Evolutionary conservation across 2,797 vertebrate species (phyloP).

Genomic region (Anableps anableps): DNA sequence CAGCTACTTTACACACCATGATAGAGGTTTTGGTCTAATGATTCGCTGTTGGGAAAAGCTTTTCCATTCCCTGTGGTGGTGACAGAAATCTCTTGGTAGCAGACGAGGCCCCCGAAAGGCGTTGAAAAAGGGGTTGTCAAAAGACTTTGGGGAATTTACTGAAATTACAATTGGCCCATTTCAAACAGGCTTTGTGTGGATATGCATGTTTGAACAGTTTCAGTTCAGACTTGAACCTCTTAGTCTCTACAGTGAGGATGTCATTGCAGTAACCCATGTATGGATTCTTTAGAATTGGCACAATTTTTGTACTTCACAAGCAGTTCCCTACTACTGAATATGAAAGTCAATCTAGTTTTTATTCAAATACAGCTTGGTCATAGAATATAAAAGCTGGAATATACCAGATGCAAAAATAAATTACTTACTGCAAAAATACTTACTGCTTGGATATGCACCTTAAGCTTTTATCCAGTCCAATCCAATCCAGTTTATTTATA

Average conservation of each 20-base stretch:
- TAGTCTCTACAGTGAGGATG: neutral
- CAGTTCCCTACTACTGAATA: neutral
- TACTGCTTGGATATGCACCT: neutral
- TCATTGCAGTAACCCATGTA: neutral
- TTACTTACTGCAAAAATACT: neutral
- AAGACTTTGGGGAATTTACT: conserved; percentile 37
- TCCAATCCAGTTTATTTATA: neutral
- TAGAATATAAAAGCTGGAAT: neutral
- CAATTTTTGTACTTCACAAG: neutral
- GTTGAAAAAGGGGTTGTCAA: conserved; percentile 45
- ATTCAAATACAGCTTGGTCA: neutral
- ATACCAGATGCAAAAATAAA: neutral
- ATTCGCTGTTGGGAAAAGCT: conserved; percentile 56
- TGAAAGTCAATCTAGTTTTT: neutral
- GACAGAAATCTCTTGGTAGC: conserved; percentile 56
- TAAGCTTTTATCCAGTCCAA: neutral
- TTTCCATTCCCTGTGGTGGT: conserved; percentile 42
- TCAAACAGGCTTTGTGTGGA: conserved; percentile 30
- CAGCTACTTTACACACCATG: conserved; percentile 52
- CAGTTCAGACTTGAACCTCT: conserved; percentile 19
- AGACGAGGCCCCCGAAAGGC: conserved; percentile 42
- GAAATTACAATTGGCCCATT: conserved; percentile 46
- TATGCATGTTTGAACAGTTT: conserved; percentile 30
- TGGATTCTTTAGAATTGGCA: neutral
- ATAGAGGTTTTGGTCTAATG: conserved; percentile 62